phyloP scores from a whole-genome alignment of 2,113 vertebrate genomes.

The human (Homo sapiens) region GRCh38 chr13:78711501-78712000 shows the following conservation, averaged over 20 bases:
- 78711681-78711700: background rate
- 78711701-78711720: background rate
- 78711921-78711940: constrained; percentile 9
- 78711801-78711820: background rate
- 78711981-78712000: constrained; percentile 46
- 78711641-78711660: background rate
- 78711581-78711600: constrained; percentile 35
- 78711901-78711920: constrained; percentile 37
- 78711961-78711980: constrained; percentile 26
- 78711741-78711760: background rate
- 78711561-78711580: constrained; percentile 14
- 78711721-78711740: background rate
- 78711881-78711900: background rate
- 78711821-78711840: background rate
- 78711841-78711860: background rate
- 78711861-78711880: background rate
- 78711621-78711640: background rate
- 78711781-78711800: background rate
- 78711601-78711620: background rate
- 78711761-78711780: background rate
- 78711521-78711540: background rate
- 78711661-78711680: constrained; percentile 20
- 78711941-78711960: constrained; percentile 27
- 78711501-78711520: background rate
- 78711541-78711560: background rate